These are phyloP conservation scores for Uromys caudimaculatus DNA, from an alignment of 2,797 vertebrate species.

Conservation along the genomic window DNA sequence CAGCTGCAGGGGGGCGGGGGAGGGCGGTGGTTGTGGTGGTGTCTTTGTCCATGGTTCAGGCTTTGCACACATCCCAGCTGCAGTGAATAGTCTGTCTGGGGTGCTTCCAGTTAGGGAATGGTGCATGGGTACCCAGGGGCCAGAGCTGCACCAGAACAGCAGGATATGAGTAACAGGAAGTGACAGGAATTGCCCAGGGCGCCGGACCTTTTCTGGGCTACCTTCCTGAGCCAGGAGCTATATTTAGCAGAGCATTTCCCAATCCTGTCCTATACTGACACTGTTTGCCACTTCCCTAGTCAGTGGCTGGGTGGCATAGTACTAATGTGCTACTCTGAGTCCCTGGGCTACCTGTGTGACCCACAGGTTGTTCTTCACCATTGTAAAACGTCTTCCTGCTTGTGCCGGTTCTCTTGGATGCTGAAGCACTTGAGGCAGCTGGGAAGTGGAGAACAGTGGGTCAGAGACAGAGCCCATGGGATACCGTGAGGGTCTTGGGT, in stretches of 20 bases:
- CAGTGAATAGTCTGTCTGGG: slow-evolving; percentile 71
- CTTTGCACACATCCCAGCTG: slow-evolving; percentile 44
- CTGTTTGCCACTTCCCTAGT: background rate
- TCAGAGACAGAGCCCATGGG: slow-evolving; percentile 16
- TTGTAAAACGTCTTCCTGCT: background rate
- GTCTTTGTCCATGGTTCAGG: slow-evolving; percentile 13
- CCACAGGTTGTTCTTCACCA: background rate
- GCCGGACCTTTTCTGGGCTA: slow-evolving; percentile 77
- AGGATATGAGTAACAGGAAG: slow-evolving; percentile 90
- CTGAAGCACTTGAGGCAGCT: slow-evolving; percentile 58
- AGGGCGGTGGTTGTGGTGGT: background rate
- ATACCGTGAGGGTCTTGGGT: background rate
- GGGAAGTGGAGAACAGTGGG: slow-evolving; percentile 60
- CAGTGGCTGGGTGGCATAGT: slow-evolving; percentile 13
- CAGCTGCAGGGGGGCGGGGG: background rate
- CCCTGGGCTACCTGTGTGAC: slow-evolving; percentile 66
- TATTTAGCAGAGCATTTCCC: slow-evolving; percentile 82
- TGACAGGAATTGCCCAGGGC: slow-evolving; percentile 78
- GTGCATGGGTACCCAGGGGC: slow-evolving; percentile 51
- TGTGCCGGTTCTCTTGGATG: slow-evolving; percentile 48
- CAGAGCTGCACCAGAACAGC: slow-evolving; percentile 78
- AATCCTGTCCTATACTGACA: background rate
- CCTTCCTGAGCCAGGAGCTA: slow-evolving; percentile 80
- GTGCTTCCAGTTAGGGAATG: slow-evolving; percentile 58
- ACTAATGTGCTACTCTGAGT: slow-evolving; percentile 60